Base-by-base conservation (phyloP, 2,797 vertebrate species). In the Hyperoplus lanceolatus region DNA sequence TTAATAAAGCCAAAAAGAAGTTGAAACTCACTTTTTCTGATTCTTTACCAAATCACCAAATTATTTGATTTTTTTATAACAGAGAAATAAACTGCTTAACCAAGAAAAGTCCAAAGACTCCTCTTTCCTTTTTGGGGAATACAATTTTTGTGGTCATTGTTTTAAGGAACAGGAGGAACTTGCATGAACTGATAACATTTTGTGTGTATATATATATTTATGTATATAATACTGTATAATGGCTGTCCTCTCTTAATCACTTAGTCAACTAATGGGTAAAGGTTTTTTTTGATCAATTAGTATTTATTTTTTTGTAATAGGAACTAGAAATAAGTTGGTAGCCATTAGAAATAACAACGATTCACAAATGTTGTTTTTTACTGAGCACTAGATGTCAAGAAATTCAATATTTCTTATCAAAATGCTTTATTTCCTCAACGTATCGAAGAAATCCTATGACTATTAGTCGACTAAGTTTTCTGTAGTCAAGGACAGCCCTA, bases 251-350 rank as follows among this genome's bases (percentile, higher is more conserved):
- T 58, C 18, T 55, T 36, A n/a, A 38, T 70, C 12, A 16, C 50
- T 42, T 69, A 49, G 65, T 61, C 36, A 55, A 76, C 65, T 56
- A 42, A 67, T 60, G 54, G n/a, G 3, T 68, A 16, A 38, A 9
- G 57, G 38, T 2, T 36, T 21, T 58, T 62, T 55, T 36, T 29
- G 14, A 42, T 46, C 8, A 10, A 39, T 36, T 45, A 1, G 8
- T 21, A n/a, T 46, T 46, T 63, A 51, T 21, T 43, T 18, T 63
- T 5, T 56, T 3, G 6, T 16, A 10, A 16, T 51, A 11, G 51
- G n/a, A 10, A 68, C 53, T 11, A n/a, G 2, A 29, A 61, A 43
- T 57, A 1, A n/a, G 36, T 1, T 41, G n/a, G 36, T 56, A 56
- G 9, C n/a, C 7, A 38, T 36, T 53, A 11, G 50, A 18, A 53